phyloP scores from a whole-genome alignment of 2,888 invertebrate genomes.

The Drosophila phalerata region DNA sequence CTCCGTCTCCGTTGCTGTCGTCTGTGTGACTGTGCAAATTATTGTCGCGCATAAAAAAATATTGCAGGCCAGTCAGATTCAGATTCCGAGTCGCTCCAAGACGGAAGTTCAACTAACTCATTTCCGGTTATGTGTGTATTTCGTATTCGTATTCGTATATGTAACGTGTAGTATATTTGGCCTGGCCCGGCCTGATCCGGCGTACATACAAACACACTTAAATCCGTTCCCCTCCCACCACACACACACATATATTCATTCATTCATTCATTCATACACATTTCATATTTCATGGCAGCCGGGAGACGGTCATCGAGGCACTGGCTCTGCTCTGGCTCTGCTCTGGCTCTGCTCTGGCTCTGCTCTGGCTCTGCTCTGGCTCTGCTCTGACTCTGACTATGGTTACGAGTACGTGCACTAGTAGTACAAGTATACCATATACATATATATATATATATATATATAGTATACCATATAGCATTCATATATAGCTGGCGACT shows the following conservation, averaged over 20 bases:
- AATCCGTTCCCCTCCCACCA: slow-evolving; percentile 3
- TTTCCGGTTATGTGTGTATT: slow-evolving; percentile 81
- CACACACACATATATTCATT: slow-evolving; percentile 20
- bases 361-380: slow-evolving; percentile 21
- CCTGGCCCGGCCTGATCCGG: slow-evolving; percentile 47
- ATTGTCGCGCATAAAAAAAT: slow-evolving; percentile 73
- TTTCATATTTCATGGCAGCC: slow-evolving; percentile 48
- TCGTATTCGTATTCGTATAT: slow-evolving; percentile 18
- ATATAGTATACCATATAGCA: not conserved
- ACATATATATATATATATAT: not conserved
- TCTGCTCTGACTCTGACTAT: slow-evolving; percentile 7
- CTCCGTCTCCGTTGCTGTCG: slow-evolving; percentile 12
- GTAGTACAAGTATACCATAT: slow-evolving; percentile 7
- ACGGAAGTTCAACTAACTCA: slow-evolving; percentile 84
- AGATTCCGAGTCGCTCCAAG: slow-evolving; percentile 62
- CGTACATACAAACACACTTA: slow-evolving; percentile 18
- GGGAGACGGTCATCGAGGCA: slow-evolving; percentile 20
- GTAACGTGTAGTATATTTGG: slow-evolving; percentile 51
- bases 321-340: slow-evolving; percentile 19
- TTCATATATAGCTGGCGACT: slow-evolving; percentile 20
- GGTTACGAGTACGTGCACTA: slow-evolving; percentile 3
- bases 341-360: slow-evolving; percentile 26
- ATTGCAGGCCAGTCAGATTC: slow-evolving; percentile 64
- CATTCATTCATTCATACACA: slow-evolving; percentile 52
- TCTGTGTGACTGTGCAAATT: slow-evolving; percentile 70